Conservation (phyloP, 2,888 invertebrate genomes). For the Cataglyphis rosenhaueri region DNA sequence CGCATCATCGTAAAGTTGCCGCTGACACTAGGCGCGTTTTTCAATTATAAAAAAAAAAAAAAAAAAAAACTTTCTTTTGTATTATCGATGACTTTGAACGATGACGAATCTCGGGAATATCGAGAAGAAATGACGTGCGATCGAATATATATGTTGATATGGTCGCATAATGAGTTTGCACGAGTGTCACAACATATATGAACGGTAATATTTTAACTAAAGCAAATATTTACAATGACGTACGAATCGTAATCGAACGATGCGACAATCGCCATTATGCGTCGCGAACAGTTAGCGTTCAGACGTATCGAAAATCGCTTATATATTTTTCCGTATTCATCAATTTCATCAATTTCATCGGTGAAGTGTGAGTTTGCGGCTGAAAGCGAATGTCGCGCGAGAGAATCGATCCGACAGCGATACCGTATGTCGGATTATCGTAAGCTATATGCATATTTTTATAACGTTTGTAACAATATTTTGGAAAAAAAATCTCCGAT, state of each 20-base stretch:
- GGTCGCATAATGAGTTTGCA: neutral
- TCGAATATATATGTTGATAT: neutral
- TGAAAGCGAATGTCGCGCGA: neutral
- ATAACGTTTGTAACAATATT: neutral
- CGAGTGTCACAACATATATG: neutral
- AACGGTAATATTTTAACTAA: neutral
- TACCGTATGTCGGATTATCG: neutral
- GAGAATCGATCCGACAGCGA: neutral
- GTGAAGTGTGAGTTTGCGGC: neutral
- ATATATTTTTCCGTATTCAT: neutral
- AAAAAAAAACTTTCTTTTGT: constrained; percentile 2
- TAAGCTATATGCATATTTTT: neutral
- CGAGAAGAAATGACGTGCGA: constrained; percentile 3
- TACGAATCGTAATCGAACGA: constrained; percentile 23
- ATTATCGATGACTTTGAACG: neutral
- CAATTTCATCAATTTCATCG: too few species aligned
- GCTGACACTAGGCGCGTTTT: neutral
- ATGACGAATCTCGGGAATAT: constrained; percentile 18
- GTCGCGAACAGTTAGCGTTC: neutral
- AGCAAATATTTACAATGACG: constrained; percentile 10
- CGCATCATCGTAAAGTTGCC: neutral
- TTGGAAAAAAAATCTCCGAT: neutral
- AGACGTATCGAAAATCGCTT: neutral
- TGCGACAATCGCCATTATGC: neutral
- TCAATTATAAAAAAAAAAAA: neutral